These are phyloP conservation scores for Arctia plantaginis DNA, from an alignment of 2,888 invertebrate genomes.

Conservation along the genomic window DNA sequence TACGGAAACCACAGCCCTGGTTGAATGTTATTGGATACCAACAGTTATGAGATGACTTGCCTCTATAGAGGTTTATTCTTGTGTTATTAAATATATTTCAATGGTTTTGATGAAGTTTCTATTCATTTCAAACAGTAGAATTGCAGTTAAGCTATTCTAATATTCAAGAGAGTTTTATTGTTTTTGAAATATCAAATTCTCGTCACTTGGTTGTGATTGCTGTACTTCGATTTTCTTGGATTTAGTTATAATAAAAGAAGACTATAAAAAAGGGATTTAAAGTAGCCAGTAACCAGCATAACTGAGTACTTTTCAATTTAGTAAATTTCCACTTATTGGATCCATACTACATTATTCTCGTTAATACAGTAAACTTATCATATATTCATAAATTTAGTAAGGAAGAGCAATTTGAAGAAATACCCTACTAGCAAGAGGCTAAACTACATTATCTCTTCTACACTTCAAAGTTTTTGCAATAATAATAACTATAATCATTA, in stretches of 20 bases:
- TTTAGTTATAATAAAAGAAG: neutral
- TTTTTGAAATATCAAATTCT: neutral
- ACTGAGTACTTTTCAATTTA: no score
- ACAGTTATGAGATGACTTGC: neutral
- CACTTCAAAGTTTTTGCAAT: neutral
- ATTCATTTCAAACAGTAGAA: neutral
- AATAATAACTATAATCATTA: slow-evolving; percentile 2
- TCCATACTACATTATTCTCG: no score
- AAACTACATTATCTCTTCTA: neutral
- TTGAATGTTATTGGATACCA: slow-evolving; percentile 47
- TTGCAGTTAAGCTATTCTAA: neutral
- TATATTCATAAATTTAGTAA: neutral
- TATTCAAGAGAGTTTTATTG: neutral
- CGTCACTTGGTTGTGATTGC: neutral
- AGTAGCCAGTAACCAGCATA: no score
- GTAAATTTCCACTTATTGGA: no score
- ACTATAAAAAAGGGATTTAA: no score
- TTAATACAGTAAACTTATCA: no score
- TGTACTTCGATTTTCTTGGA: neutral
- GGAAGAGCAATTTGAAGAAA: neutral
- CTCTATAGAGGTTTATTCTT: neutral
- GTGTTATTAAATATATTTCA: neutral
- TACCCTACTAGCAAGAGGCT: neutral
- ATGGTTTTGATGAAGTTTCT: neutral
- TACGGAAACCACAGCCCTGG: slow-evolving; percentile 51